phyloP scores from a whole-genome alignment of 2,888 invertebrate genomes.

The Acleris emargana region DNA sequence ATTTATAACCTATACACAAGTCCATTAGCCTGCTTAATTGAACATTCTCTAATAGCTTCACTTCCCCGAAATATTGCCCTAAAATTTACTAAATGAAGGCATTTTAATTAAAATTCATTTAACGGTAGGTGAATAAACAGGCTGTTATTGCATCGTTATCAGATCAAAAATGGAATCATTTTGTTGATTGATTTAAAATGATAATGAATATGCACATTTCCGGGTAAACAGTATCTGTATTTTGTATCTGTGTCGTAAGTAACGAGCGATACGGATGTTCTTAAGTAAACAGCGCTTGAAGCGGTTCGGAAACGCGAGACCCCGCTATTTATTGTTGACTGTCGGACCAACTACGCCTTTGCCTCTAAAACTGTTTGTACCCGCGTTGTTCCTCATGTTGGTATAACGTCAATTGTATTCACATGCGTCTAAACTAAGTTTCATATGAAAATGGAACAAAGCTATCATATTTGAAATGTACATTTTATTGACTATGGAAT shows the following conservation, averaged over 20 bases:
- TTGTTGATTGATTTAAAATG: no score
- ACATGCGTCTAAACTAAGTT: not conserved
- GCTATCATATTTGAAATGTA: not conserved
- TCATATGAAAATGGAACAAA: not conserved
- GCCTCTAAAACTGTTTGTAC: conserved; percentile 12
- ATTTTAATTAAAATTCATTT: conserved; percentile 14
- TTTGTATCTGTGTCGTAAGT: not conserved
- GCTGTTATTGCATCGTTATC: not conserved
- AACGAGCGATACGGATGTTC: conserved; percentile 15
- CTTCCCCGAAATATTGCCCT: conserved; percentile 15
- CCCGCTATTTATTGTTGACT: conserved; percentile 30
- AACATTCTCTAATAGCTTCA: conserved; percentile 19
- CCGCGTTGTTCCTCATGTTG: conserved; percentile 14
- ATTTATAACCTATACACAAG: conserved; percentile 25
- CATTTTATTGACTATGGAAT: no score
- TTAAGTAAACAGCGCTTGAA: conserved; percentile 22
- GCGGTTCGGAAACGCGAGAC: conserved; percentile 19
- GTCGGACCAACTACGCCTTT: conserved; percentile 22
- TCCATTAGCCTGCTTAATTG: conserved; percentile 23
- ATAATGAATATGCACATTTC: no score
- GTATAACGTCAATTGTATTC: conserved; percentile 6
- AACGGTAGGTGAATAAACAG: no score
- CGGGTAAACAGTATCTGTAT: no score
- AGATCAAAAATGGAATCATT: no score
- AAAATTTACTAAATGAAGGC: conserved; percentile 6